These are phyloP conservation scores for Argynnis bischoffii DNA, from an alignment of 2,888 invertebrate species.

Conservation along the genomic window DNA sequence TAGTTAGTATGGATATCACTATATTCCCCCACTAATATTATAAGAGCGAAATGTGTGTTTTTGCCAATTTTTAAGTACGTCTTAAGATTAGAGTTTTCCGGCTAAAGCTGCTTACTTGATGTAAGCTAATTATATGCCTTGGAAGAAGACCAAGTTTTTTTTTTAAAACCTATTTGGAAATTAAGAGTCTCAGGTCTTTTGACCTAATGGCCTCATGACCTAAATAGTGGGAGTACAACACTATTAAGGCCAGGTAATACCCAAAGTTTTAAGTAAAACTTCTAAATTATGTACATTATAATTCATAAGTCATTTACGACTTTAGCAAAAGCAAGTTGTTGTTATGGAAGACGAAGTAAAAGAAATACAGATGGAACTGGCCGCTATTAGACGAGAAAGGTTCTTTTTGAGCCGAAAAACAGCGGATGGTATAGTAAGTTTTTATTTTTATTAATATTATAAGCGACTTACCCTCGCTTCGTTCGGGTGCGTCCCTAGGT, in stretches of 20 bases:
- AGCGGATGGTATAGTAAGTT: constrained; percentile 29
- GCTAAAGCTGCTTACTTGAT: too few relatives aligned
- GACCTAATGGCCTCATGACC: too few relatives aligned
- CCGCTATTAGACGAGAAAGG: constrained; percentile 58
- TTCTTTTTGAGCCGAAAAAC: constrained; percentile 47
- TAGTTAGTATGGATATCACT: constrained; percentile 38
- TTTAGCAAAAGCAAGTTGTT: constrained; percentile 69
- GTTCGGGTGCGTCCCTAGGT: too few relatives aligned
- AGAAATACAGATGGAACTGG: constrained; percentile 69
- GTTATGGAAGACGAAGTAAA: constrained; percentile 73
- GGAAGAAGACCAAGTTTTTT: too few relatives aligned
- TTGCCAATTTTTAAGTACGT: too few relatives aligned
- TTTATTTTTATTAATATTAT: too few relatives aligned
- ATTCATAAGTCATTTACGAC: constrained; percentile 4
- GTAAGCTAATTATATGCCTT: too few relatives aligned
- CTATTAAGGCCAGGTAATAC: constrained; percentile 21
- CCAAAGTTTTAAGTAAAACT: not conserved
- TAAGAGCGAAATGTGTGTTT: not conserved
- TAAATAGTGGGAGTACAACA: not conserved
- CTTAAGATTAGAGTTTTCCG: too few relatives aligned
- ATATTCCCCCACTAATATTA: not conserved
- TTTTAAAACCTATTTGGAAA: too few relatives aligned
- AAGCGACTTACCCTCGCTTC: too few relatives aligned
- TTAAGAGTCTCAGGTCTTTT: too few relatives aligned
- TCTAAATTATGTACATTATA: not conserved